Percentiles rank a stretch among this genome's conserved stretches.
These are phyloP conservation scores for Halcyon leucocephala DNA, from an alignment of 2,797 vertebrate species.

Conservation along the genomic window DNA sequence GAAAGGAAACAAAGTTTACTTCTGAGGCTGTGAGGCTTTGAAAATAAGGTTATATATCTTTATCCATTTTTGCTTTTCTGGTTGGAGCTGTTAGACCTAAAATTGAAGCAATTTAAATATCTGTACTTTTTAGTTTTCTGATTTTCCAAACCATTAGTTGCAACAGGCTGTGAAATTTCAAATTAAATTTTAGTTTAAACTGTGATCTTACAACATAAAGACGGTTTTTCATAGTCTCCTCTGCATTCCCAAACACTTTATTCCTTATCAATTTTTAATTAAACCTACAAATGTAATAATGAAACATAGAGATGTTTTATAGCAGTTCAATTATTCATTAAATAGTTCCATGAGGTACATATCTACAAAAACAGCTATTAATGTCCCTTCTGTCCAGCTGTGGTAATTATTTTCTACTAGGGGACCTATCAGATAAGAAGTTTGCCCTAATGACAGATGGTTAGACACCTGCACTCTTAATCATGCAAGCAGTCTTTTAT, in stretches of 20 bases:
- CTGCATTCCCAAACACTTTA: background rate
- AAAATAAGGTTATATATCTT: conserved; percentile 2
- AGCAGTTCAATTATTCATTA: background rate
- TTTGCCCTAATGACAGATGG: background rate
- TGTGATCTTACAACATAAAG: background rate
- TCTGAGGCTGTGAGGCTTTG: conserved; percentile 7
- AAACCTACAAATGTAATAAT: background rate
- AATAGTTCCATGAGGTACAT: background rate
- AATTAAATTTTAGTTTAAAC: conserved; percentile 5
- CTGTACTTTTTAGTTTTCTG: background rate
- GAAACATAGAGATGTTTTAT: background rate
- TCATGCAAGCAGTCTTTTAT: background rate
- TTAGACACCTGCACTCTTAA: background rate
- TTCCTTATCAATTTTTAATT: background rate
- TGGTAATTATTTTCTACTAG: background rate
- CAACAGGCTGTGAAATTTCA: background rate
- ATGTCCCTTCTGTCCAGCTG: background rate
- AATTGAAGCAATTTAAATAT: conserved; percentile 32
- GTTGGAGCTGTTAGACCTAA: background rate
- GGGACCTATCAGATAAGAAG: background rate
- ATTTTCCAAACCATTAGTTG: conserved; percentile 25
- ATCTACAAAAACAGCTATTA: background rate
- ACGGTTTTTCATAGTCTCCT: background rate
- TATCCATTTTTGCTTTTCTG: background rate
- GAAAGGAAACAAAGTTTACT: conserved; percentile 2